Conservation (phyloP, 2,797 vertebrate species). For the Lacerta bilineata region DNA sequence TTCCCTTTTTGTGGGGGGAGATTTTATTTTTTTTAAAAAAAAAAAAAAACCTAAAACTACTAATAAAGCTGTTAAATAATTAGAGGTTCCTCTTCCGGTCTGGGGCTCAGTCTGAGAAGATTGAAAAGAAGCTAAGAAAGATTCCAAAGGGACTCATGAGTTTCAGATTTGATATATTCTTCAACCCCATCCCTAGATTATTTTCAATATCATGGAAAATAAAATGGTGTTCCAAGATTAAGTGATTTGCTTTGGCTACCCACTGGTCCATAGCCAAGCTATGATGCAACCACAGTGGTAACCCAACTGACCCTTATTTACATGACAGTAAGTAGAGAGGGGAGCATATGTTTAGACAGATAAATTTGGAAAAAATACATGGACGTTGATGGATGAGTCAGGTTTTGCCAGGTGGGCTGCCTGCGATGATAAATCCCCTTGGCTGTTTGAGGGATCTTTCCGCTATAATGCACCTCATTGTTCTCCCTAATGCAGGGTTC, state of each 20-base stretch:
- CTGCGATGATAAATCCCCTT: conserved; percentile 56
- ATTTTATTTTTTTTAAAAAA: too few relatives aligned
- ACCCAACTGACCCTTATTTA: background rate
- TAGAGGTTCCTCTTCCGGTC: too few relatives aligned
- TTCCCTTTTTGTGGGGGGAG: too few relatives aligned
- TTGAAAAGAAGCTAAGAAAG: background rate
- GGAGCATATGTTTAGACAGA: background rate
- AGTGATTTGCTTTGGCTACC: background rate
- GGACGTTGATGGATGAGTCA: conserved; percentile 17
- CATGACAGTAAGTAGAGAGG: background rate
- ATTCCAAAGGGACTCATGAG: background rate
- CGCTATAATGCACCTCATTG: conserved; percentile 31
- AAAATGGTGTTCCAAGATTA: background rate
- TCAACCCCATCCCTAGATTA: background rate
- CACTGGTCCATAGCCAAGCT: background rate
- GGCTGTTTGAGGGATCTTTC: conserved; percentile 59
- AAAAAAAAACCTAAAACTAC: too few relatives aligned
- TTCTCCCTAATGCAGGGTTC: conserved; percentile 61
- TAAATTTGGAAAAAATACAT: background rate
- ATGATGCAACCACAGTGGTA: too few relatives aligned
- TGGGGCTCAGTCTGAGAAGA: background rate
- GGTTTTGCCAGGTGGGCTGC: background rate
- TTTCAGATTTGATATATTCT: background rate
- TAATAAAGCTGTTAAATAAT: too few relatives aligned
- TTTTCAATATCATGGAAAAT: background rate